A percentile compares a stretch with the other conserved stretches of the same genome.
These are phyloP conservation scores for Chrysocyon brachyurus DNA, from an alignment of 2,797 vertebrate genomes.

Conservation along the genomic window DNA sequence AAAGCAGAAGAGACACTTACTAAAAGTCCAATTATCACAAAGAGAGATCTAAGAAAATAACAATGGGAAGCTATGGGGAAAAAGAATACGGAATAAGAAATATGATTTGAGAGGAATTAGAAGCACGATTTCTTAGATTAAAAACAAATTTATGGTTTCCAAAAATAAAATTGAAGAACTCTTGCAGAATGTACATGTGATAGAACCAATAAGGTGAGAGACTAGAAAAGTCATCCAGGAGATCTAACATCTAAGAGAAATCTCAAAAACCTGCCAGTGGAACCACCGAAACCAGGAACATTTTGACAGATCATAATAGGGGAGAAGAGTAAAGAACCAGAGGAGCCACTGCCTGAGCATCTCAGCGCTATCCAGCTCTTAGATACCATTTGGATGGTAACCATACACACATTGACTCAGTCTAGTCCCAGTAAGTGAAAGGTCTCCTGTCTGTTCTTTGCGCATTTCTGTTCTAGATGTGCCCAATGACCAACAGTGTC, in stretches of 20 bases:
- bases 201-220: background rate
- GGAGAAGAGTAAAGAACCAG: background rate
- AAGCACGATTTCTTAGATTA: constrained; percentile 18
- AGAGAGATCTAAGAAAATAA: background rate
- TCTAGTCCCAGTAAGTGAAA: background rate
- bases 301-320: background rate
- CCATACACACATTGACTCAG: background rate
- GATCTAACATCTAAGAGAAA: background rate
- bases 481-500: background rate
- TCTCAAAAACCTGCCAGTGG: background rate
- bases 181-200: background rate
- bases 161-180: constrained; percentile 41
- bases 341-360: background rate
- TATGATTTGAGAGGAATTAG: background rate
- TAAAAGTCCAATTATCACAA: background rate
- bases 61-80: background rate
- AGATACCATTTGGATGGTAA: too few species aligned
- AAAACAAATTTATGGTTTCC: constrained; percentile 29
- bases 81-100: constrained; percentile 18
- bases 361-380: background rate
- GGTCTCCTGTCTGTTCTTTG: background rate
- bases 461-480: background rate
- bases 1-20: background rate
- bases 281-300: background rate
- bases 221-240: background rate